A percentile compares a stretch with the other conserved stretches of the same genome.
Conservation (phyloP, 2,888 invertebrate genomes). For the Atherix ibis region DNA sequence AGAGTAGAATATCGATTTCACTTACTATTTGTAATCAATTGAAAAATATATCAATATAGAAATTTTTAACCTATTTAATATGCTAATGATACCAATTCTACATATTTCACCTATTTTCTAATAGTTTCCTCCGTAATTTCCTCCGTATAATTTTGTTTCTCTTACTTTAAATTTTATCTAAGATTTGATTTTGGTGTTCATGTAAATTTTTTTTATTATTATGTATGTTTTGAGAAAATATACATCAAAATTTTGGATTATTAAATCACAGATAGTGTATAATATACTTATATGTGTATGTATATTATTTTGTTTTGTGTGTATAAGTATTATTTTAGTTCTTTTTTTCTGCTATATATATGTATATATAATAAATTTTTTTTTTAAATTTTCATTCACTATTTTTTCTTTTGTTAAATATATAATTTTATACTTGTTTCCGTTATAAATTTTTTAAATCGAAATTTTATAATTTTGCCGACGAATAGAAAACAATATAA, state of each 20-base stretch:
- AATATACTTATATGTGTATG: constrained; percentile 18
- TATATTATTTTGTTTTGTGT: constrained; percentile 11
- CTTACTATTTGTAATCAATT: too few relatives aligned
- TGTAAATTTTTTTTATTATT: constrained; percentile 12
- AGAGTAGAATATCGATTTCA: too few relatives aligned
- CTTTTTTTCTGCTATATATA: constrained; percentile 8
- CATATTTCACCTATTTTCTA: too few relatives aligned
- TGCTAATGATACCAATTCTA: too few relatives aligned
- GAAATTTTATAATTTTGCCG: too few relatives aligned
- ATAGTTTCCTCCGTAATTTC: constrained; percentile 3
- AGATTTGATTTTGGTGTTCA: constrained; percentile 2
- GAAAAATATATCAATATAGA: constrained; percentile 1
- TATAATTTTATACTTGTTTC: constrained; percentile 4
- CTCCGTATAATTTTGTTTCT: constrained; percentile 7
- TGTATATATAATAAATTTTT: constrained; percentile 12
- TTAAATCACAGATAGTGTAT: constrained; percentile 36
- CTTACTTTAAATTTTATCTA: constrained; percentile 6
- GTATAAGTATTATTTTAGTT: constrained; percentile 11
- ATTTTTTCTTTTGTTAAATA: constrained; percentile 22
- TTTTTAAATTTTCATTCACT: constrained; percentile 21
- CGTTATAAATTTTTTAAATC: too few relatives aligned
- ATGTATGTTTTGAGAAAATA: constrained; percentile 28
- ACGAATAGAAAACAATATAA: too few relatives aligned
- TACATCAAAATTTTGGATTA: constrained; percentile 36
- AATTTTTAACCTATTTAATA: not conserved